Conservation (phyloP, 2,888 invertebrate genomes). For the Volucella inflata region DNA sequence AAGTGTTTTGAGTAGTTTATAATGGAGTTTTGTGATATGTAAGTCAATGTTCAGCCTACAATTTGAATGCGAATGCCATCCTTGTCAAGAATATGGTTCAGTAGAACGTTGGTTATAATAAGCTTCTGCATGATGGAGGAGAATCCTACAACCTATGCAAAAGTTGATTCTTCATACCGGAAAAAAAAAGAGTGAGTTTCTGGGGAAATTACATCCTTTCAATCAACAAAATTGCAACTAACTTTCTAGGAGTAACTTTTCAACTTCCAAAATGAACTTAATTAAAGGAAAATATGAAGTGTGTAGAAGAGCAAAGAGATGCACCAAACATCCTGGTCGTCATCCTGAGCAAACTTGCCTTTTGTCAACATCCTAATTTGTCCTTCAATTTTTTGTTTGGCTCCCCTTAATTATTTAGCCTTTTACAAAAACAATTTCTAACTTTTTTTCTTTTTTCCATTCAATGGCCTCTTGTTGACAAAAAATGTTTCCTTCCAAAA, state of each 20-base stretch:
- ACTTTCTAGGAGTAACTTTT: slow-evolving; percentile 4
- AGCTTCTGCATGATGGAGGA: not conserved
- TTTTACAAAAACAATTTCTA: slow-evolving; percentile 16
- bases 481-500: slow-evolving; percentile 15
- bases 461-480: not conserved
- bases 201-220: not conserved
- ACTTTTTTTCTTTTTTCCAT: slow-evolving; percentile 27
- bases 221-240: slow-evolving; percentile 1
- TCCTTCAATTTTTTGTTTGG: slow-evolving; percentile 7
- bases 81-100: slow-evolving; percentile 32
- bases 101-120: slow-evolving; percentile 18
- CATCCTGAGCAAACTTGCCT: not conserved
- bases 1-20: slow-evolving; percentile 64
- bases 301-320: not conserved
- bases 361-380: slow-evolving; percentile 28
- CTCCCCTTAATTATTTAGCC: not conserved
- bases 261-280: slow-evolving; percentile 18
- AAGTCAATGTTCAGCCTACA: slow-evolving; percentile 60
- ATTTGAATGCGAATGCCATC: slow-evolving; percentile 2
- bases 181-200: not conserved
- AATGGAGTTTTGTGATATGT: slow-evolving; percentile 54
- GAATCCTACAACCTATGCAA: not conserved
- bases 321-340: not conserved
- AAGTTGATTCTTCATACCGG: not conserved
- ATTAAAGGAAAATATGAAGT: slow-evolving; percentile 30